Percentiles rank a stretch among this genome's conserved stretches.
These are phyloP conservation scores for Choristoneura rosaceana DNA, from an alignment of 2,888 invertebrate species.

Conservation along the genomic window DNA sequence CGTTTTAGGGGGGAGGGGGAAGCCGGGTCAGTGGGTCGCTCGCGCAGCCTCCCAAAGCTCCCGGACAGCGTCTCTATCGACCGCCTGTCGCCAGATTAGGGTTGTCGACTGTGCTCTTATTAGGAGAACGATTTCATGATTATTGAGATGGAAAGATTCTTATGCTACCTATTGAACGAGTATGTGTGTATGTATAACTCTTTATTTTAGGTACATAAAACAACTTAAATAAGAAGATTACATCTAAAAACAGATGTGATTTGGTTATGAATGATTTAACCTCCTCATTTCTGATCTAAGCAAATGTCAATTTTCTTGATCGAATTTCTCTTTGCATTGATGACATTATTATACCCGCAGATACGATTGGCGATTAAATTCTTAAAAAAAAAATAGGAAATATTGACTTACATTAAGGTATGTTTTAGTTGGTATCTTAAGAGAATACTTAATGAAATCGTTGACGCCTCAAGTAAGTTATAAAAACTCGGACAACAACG, in stretches of 20 bases:
- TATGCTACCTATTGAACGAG: neutral
- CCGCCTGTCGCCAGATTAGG: conserved; percentile 75
- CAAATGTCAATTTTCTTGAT: too few relatives aligned
- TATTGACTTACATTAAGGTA: neutral
- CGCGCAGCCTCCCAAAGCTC: conserved; percentile 84
- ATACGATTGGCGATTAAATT: too few relatives aligned
- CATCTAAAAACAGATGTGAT: neutral
- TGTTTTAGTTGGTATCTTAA: neutral
- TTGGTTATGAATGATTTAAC: neutral
- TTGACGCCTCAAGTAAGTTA: conserved; percentile 21
- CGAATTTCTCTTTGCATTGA: neutral
- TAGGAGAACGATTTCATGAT: conserved; percentile 5
- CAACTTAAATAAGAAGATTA: too few relatives aligned
- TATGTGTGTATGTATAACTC: too few relatives aligned
- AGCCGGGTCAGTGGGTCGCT: conserved; percentile 88
- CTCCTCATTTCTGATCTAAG: too few relatives aligned
- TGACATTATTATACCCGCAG: too few relatives aligned
- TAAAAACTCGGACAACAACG: conserved; percentile 16
- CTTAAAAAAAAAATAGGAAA: too few relatives aligned
- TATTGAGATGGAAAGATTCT: neutral
- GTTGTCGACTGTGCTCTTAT: conserved; percentile 53
- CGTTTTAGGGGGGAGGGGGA: conserved; percentile 57
- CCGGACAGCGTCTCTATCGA: conserved; percentile 83
- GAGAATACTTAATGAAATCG: neutral
- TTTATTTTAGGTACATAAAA: too few relatives aligned